Evolutionary conservation across 2,797 vertebrate genomes (phyloP), one percentile per base, ranked within the genome.

Genomic region (Kryptopterus vitreolus): DNA sequence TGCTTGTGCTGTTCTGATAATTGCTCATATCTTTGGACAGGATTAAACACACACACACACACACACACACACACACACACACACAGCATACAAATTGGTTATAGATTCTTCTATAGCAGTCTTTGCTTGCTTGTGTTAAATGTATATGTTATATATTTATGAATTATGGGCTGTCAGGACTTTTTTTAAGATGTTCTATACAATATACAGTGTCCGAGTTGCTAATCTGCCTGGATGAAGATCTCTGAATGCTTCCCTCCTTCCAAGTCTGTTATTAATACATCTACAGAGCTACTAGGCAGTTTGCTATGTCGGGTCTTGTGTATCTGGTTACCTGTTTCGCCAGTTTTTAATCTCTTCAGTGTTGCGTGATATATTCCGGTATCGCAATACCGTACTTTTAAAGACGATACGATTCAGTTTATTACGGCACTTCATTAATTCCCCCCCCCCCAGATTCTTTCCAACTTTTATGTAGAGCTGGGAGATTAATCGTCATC

Each of bases 1-100:
- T 83, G 85, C 76, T 82, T 79, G 33, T 35, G 82, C 86, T 88
- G 82, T 85, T 58, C 87, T 63, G 65, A 80, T 75, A 80, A 85
- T 79, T 79, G 58, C 73, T 81, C 83, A 38, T 88, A 84, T 90
- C 85, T 79, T 76, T 76, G 82, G 84, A 84, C 43, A 48, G 26
- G 59, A 87, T 88, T 81, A 77, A 75, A 83, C 83, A 53, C 72
- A 62, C 55, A 48, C 33, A 74, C 35, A 68, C 48, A 57, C 22
- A 77, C 29, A 74, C 50, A 55, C 72, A 74, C 59, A 35, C 61
- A 29, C 26, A 33, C 26, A 63, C 31, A 52, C 10, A 71, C 50
- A 83, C 83, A 52, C 71, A 33, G 66, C 59, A 73, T 48, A 78
- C 31, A 79, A 50, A 72, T 73, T 63, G 24, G 46, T 18, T 59